Percentiles rank a stretch among this genome's conserved stretches.
Conservation (phyloP, 1,140 invertebrate species). For the Drosophila trapezifrons region DNA sequence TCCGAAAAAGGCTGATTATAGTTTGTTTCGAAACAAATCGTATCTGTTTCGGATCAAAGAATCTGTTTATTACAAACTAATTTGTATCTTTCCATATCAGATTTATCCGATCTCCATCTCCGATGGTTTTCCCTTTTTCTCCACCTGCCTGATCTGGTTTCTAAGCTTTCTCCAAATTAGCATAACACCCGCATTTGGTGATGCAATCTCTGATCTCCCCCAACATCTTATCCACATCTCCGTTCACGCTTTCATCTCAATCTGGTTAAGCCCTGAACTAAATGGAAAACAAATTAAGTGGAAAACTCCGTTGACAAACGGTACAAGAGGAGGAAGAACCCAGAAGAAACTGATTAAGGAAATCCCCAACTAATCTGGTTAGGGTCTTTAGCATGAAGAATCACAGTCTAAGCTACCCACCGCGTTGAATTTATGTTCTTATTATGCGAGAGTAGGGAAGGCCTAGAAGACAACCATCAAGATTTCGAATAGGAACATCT, state of each 20-base stretch:
- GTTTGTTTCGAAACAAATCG: constrained; percentile 8
- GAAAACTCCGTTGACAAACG: constrained; percentile 32
- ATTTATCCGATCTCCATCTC: constrained; percentile 9
- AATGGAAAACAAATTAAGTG: constrained; percentile 42
- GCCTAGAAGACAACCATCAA: constrained; percentile 7
- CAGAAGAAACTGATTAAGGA: neutral
- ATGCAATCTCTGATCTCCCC: constrained; percentile 11
- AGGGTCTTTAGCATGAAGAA: neutral
- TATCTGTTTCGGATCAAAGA: constrained; percentile 1
- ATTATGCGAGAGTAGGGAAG: constrained; percentile 9
- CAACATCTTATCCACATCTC: neutral
- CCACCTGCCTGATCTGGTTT: constrained; percentile 9
- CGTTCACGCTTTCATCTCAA: constrained; percentile 32
- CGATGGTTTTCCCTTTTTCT: constrained; percentile 9
- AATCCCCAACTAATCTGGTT: constrained; percentile 15
- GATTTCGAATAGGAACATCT: neutral
- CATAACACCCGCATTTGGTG: constrained; percentile 43
- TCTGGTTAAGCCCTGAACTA: neutral
- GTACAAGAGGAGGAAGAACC: constrained; percentile 8
- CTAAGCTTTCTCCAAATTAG: constrained; percentile 36
- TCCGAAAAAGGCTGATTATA: neutral
- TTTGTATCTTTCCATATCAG: constrained; percentile 16
- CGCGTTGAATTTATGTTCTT: constrained; percentile 18
- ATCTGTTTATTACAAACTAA: constrained; percentile 14
- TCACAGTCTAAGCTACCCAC: constrained; percentile 25